Base-by-base conservation (phyloP, 2,113 vertebrate genomes). In the Aptenodytes patagonicus region DNA sequence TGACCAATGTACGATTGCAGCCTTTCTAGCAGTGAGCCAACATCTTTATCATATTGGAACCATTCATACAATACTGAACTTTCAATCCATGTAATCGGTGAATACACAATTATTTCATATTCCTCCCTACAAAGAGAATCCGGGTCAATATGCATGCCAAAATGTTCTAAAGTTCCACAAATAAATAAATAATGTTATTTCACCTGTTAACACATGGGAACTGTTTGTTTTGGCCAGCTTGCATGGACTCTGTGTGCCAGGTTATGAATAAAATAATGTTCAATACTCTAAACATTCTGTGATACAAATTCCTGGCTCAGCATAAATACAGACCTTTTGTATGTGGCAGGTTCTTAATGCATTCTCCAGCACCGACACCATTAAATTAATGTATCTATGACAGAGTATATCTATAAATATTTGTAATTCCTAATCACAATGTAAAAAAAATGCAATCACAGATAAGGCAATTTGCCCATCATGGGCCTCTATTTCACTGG, bases 291-390 rank as follows among this genome's bases (percentile, higher is more conserved):
- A 96, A 93, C 19, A 73, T 72, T 94, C 94, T 94, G 83, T 72
- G 93, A 96, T 83, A 94, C 36, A 69, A 95, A 91, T 93, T 96
- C 92, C 90, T 96, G 93, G 95, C 93, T 90, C 89, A 90, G 92
- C 91, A 83, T 49, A 96, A 95, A 93, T 77, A 82, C 76, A 92
- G 73, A 89, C 76, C 81, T 85, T 73, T 64, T 47, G 47, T 25
- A 95, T 83, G 65, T 46, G 36, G 79, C 94, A 87, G 89, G 47
- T 75, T 92, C 90, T 52, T 96, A 90, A 93, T 79, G 79, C 87
- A 69, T 94, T 91, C 87, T 81, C 92, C 83, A 93, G 85, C 79
- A 69, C 52, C 64, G 89, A 89, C 77, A 95, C 69, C 75, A 89
- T 54, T 49, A 69, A 64, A 90, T 70, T 65, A 19, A 68, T 3